Evolutionary conservation across 53 echinoderm and acorn worm genomes (phyloP), one percentile per base, ranked within the genome.

Genomic region (Hippasteria phrygiana): DNA sequence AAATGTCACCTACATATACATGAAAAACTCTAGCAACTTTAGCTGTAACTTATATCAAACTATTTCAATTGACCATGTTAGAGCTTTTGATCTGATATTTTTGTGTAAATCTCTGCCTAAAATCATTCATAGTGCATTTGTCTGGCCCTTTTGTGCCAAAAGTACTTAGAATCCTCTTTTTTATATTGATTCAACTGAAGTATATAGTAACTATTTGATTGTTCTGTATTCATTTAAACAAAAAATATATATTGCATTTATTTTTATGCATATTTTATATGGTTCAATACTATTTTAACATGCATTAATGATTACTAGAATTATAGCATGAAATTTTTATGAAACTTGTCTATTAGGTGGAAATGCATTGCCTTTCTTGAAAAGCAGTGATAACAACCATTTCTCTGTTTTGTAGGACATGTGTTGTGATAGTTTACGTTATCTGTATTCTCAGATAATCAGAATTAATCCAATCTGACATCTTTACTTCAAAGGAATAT

Each of bases 221-320:
- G 62, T 63, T 42, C 45, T 81, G 81, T 81, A 65, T 43, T 75
- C 75, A 45, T 46, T 75, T 18, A 53, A 53, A 76, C 34, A 51
- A 55, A 78, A 78, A 16, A 81, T 81, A 64, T 81, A 65, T 64
- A 81, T 81, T 64, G 81, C 81, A 63, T 81, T 81, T 81, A 64
- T 64, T 72, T 81, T 81, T 81, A 81, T 81, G 81, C 81, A 81
- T 81, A 81, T 81, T 81, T 81, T 81, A 81, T 81, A 65, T 64
- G 41, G 38, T 79, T 59, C 31, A 43, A 37, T 65, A 64, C 63
- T 81, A 81, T 81, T 81, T 81, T 65, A 81, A 56, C 59, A 39
- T 33, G 43, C 73, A 72, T 43, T 72, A 72, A 72, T n/a, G 2
- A 18, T 66, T 33, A 59, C 59, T 59, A 59, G 59, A 8, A 18